phyloP scores from a whole-genome alignment of 2,888 invertebrate genomes.

The Apocheima hispidaria region DNA sequence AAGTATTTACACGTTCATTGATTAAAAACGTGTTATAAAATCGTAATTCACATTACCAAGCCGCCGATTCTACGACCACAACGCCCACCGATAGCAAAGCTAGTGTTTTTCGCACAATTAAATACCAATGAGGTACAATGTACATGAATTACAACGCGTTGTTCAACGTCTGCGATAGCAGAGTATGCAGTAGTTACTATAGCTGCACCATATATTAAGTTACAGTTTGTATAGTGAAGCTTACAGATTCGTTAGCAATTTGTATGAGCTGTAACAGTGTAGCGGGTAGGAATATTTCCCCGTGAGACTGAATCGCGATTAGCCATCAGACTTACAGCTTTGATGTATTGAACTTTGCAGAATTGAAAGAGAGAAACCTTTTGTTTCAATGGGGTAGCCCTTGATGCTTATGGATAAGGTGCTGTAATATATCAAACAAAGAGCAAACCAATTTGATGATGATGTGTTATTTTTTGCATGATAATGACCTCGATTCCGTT shows the following conservation, averaged over 20 bases:
- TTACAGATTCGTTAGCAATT: slow-evolving; percentile 7
- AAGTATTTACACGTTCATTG: slow-evolving; percentile 13
- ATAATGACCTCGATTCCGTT: too few species aligned
- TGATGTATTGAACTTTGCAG: slow-evolving; percentile 51
- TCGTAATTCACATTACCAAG: slow-evolving; percentile 28
- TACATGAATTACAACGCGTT: slow-evolving; percentile 60
- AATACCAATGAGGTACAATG: slow-evolving; percentile 75
- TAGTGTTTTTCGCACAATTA: slow-evolving; percentile 70
- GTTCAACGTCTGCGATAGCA: slow-evolving; percentile 40
- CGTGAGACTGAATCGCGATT: slow-evolving; percentile 62
- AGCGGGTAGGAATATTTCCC: slow-evolving; percentile 50
- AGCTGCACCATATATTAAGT: neutral
- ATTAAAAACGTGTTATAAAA: slow-evolving; percentile 34
- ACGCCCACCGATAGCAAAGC: slow-evolving; percentile 34
- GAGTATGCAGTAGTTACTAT: slow-evolving; percentile 18
- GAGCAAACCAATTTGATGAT: neutral
- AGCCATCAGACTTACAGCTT: slow-evolving; percentile 66
- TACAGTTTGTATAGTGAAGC: slow-evolving; percentile 7
- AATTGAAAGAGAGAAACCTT: slow-evolving; percentile 31
- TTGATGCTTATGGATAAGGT: neutral
- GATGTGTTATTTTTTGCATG: neutral
- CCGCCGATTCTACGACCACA: slow-evolving; percentile 29
- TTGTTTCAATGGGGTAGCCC: neutral
- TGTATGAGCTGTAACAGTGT: neutral
- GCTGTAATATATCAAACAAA: neutral